Conservation (phyloP, 2,113 vertebrate genomes). For the Pseudonaja textilis region DNA sequence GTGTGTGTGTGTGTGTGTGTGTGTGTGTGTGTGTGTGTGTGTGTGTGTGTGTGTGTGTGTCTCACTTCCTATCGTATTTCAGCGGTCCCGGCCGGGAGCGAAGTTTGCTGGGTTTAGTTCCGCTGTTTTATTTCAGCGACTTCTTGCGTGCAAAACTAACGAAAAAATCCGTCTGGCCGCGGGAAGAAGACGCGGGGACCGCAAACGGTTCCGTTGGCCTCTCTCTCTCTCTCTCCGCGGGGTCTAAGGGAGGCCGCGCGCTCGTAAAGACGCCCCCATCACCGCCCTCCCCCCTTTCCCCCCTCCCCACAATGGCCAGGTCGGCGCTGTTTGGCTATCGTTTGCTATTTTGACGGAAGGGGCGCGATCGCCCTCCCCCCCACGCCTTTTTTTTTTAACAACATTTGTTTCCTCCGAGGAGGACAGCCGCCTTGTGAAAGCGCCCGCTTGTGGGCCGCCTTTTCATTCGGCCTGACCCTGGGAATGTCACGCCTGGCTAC, state of each 20-base stretch:
- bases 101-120: background rate
- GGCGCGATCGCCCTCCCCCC: constrained; percentile 92
- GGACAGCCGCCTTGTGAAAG: constrained; percentile 97
- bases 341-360: constrained; percentile 97
- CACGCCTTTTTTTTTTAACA: constrained; percentile 69
- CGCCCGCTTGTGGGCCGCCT: constrained; percentile 99
- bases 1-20: too few species aligned
- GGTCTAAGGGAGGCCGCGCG: background rate
- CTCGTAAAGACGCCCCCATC: fast-evolving
- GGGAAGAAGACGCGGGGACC: background rate
- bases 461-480: constrained; percentile 99
- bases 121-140: background rate
- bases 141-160: background rate
- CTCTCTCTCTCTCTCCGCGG: too few species aligned
- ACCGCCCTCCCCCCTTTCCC: background rate
- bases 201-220: background rate
- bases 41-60: too few species aligned
- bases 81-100: background rate
- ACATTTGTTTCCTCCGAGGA: constrained; percentile 99
- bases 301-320: constrained; percentile 88
- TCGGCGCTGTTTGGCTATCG: constrained; percentile 97
- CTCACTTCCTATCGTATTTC: background rate
- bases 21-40: too few species aligned
- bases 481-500: constrained; percentile 99
- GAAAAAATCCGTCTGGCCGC: background rate